Conservation (phyloP, 2,113 vertebrate genomes). For the Gymnobelideus leadbeateri region DNA sequence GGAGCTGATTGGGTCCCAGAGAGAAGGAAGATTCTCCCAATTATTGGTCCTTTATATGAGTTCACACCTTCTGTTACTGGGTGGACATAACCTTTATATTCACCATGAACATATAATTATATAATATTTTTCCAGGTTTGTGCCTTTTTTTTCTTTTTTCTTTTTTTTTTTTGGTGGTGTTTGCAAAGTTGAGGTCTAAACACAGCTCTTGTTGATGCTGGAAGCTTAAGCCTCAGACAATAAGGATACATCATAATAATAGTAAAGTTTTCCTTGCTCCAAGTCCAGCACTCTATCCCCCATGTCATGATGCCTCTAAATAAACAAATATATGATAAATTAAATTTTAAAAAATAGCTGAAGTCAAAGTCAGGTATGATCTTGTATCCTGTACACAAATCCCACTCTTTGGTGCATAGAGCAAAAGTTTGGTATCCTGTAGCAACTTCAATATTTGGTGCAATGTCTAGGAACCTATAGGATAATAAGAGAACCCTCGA, state of each 20-base stretch:
- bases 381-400: not conserved
- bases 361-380: too few species aligned
- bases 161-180: too few species aligned
- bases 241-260: not conserved
- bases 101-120: not conserved
- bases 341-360: too few species aligned
- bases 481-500: not conserved
- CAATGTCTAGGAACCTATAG: not conserved
- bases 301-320: not conserved
- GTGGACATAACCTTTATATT: not conserved
- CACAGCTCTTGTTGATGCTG: not conserved
- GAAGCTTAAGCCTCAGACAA: not conserved
- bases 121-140: too few species aligned
- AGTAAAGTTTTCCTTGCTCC: too few species aligned
- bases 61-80: not conserved
- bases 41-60: not conserved
- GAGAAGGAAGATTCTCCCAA: too few species aligned
- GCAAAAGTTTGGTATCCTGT: not conserved
- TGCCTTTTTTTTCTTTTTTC: too few species aligned
- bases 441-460: not conserved
- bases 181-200: not conserved
- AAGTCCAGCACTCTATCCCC: not conserved
- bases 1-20: too few species aligned
- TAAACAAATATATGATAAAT: not conserved
- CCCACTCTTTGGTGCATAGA: not conserved